Evolutionary conservation across 2,888 invertebrate genomes (phyloP).

Genomic region (Ypsolopha sequella): DNA sequence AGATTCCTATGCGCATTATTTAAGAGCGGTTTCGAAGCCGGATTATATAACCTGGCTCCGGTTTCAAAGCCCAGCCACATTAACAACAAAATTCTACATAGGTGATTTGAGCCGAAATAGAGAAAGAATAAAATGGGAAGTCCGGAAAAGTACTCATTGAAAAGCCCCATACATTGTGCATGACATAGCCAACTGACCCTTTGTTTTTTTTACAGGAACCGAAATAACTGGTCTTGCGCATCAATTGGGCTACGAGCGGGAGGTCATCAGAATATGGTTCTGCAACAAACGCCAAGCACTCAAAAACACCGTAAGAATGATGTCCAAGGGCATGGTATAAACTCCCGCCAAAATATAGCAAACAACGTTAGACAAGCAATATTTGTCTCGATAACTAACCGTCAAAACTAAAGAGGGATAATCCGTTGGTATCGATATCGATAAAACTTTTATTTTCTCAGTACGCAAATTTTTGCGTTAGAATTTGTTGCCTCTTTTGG

Average conservation of each 20-base stretch:
- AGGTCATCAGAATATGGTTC: slow-evolving; percentile 99
- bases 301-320: slow-evolving; percentile 97
- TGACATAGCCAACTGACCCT: neutral
- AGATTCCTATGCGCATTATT: no score
- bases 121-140: no score
- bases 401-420: neutral
- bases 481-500: neutral
- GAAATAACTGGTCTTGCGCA: slow-evolving; percentile 97
- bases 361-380: neutral
- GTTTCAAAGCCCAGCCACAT: no score
- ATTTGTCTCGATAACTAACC: neutral
- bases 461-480: neutral
- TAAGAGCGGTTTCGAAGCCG: no score
- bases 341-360: slow-evolving; percentile 2
- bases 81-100: no score
- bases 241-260: slow-evolving; percentile 95
- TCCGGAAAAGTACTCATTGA: no score
- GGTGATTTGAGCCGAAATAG: no score
- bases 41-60: no score
- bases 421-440: slow-evolving; percentile 1
- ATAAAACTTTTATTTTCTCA: neutral
- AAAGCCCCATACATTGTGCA: no score
- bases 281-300: slow-evolving; percentile 98
- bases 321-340: slow-evolving; percentile 89
- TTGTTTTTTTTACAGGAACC: slow-evolving; percentile 76